These are phyloP conservation scores for Cydia splendana DNA, from an alignment of 1,140 invertebrate species.

Conservation along the genomic window DNA sequence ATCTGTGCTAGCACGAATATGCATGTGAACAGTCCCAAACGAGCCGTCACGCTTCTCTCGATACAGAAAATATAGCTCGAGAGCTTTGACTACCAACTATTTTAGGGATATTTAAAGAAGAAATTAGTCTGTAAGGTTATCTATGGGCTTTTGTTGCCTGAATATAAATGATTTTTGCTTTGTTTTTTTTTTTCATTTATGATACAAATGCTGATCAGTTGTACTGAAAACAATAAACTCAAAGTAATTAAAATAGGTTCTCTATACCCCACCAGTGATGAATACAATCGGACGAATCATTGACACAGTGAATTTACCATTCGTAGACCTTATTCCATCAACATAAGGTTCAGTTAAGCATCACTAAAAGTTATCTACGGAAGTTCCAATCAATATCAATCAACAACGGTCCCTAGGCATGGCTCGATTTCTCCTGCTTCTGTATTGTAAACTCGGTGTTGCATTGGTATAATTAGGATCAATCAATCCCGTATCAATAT, in stretches of 20 bases:
- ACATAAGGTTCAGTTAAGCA: not conserved
- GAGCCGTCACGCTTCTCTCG: constrained; percentile 7
- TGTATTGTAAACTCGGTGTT: not conserved
- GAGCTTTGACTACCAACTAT: not conserved
- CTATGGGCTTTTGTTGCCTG: too few species aligned
- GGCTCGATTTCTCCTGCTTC: not conserved
- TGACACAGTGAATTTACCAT: too few species aligned
- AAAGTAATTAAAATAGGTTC: too few species aligned
- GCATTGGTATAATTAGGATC: not conserved
- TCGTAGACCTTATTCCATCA: not conserved
- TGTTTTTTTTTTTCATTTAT: too few species aligned
- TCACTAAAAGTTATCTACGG: not conserved
- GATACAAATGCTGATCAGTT: too few species aligned
- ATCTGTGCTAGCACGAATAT: constrained; percentile 22
- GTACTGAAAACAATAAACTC: too few species aligned
- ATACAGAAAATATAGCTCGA: not conserved
- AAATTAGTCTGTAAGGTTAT: too few species aligned
- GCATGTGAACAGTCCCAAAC: constrained; percentile 12
- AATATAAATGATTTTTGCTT: too few species aligned
- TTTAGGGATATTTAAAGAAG: too few species aligned
- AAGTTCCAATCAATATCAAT: constrained; percentile 11
- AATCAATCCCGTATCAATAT: not conserved
- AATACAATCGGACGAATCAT: too few species aligned
- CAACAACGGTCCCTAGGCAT: not conserved
- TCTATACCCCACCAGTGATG: too few species aligned